phyloP scores from a whole-genome alignment of 2,797 vertebrate genomes.

The Hippoglossus hippoglossus region DNA sequence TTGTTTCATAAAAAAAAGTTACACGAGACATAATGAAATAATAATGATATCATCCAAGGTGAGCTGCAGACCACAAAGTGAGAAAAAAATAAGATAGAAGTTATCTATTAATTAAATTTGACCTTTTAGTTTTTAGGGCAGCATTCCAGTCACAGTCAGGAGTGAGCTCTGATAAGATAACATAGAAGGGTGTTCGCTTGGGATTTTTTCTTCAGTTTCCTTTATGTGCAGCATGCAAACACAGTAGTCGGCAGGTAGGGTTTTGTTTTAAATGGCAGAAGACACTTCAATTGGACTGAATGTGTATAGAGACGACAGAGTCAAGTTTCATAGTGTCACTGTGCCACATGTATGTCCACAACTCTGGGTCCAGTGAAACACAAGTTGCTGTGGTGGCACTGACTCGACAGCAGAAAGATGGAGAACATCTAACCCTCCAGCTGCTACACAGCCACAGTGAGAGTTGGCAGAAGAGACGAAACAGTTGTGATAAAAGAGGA shows the following conservation, averaged over 20 bases:
- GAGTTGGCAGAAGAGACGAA: not conserved
- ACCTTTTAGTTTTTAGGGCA: slow-evolving; percentile 11
- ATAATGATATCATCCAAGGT: not conserved
- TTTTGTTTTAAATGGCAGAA: slow-evolving; percentile 1
- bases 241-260: not conserved
- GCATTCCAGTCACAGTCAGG: not conserved
- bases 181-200: not conserved
- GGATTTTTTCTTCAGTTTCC: not conserved
- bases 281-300: not conserved
- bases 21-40: not conserved
- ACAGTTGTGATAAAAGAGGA: not conserved
- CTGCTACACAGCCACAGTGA: no score
- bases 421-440: not conserved
- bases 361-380: not conserved
- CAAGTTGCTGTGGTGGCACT: not conserved
- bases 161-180: slow-evolving; percentile 31
- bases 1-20: not conserved
- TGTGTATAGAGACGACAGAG: not conserved
- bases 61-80: not conserved
- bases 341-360: not conserved
- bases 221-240: not conserved
- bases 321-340: not conserved
- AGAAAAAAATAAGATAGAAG: not conserved
- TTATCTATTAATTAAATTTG: slow-evolving; percentile 21
- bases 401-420: not conserved